Conservation (phyloP, 2,888 invertebrate species). For the Harpalus rubripes region DNA sequence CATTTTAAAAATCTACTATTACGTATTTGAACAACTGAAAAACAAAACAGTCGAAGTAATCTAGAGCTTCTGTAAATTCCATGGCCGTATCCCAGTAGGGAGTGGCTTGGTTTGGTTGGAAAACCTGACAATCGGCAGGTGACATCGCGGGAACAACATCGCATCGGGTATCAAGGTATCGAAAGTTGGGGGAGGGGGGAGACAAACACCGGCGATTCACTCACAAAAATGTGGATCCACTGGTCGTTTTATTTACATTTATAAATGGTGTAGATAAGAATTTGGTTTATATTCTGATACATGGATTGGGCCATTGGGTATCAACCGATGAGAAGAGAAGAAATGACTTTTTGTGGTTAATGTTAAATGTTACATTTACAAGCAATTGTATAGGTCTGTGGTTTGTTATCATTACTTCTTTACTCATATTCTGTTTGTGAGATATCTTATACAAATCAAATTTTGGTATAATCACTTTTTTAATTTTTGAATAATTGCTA, state of each 20-base stretch:
- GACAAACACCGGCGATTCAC: slow-evolving; percentile 26
- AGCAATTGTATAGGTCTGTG: neutral
- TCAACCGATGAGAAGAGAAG: slow-evolving; percentile 13
- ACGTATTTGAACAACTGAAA: neutral
- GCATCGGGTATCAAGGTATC: slow-evolving; percentile 20
- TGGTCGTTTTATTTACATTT: slow-evolving; percentile 52
- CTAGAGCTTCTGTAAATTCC: slow-evolving; percentile 37
- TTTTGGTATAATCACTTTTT: too few species aligned
- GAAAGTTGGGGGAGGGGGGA: slow-evolving; percentile 1
- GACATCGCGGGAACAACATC: slow-evolving; percentile 51
- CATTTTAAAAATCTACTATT: neutral
- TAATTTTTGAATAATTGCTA: too few species aligned
- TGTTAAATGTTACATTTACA: neutral
- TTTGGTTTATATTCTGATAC: slow-evolving; percentile 50
- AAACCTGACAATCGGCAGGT: slow-evolving; percentile 60
- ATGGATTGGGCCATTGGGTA: neutral
- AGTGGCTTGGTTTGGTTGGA: slow-evolving; percentile 42
- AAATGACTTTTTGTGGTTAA: slow-evolving; percentile 5
- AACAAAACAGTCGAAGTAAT: neutral
- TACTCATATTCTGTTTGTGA: neutral
- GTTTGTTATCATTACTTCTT: neutral
- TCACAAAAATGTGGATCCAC: slow-evolving; percentile 62
- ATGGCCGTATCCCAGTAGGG: slow-evolving; percentile 18
- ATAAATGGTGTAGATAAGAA: slow-evolving; percentile 60
- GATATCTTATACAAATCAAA: too few species aligned